A percentile compares a stretch with the other conserved stretches of the same genome.
Conservation (phyloP, 1,140 invertebrate genomes). For the Drosophila eugracilis region DNA sequence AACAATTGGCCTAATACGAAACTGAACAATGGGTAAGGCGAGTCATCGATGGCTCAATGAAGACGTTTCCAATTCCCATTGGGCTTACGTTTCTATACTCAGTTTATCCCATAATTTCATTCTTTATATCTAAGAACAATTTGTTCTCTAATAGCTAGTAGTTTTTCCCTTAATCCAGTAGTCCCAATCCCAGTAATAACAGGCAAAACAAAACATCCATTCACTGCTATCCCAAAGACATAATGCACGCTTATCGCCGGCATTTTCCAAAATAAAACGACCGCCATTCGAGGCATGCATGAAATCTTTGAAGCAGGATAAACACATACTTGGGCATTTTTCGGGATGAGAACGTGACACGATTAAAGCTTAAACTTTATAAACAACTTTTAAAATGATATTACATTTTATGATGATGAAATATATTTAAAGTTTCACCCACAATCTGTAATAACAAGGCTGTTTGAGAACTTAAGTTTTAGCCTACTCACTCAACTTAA, state of each 20-base stretch:
- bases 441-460: no score
- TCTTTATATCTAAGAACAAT: conserved; percentile 36
- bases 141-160: conserved; percentile 22
- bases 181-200: conserved; percentile 1
- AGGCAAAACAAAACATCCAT: conserved; percentile 11
- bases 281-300: conserved; percentile 51
- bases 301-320: conserved; percentile 44
- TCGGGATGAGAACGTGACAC: conserved; percentile 28
- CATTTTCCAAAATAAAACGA: conserved; percentile 58
- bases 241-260: conserved; percentile 66
- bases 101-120: conserved; percentile 37
- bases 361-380: neutral
- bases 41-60: conserved; percentile 30
- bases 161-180: conserved; percentile 35
- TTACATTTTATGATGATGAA: neutral
- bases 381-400: no score
- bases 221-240: conserved; percentile 37
- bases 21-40: conserved; percentile 45
- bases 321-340: conserved; percentile 10
- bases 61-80: conserved; percentile 36
- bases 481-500: no score
- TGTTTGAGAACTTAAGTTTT: no score
- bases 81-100: conserved; percentile 1
- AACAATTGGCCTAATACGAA: conserved; percentile 20
- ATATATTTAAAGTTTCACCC: neutral